A percentile compares a stretch with the other conserved stretches of the same genome.
Evolutionary conservation across 2,797 vertebrate species (phyloP).

Genomic region (Hemibagrus guttatus): DNA sequence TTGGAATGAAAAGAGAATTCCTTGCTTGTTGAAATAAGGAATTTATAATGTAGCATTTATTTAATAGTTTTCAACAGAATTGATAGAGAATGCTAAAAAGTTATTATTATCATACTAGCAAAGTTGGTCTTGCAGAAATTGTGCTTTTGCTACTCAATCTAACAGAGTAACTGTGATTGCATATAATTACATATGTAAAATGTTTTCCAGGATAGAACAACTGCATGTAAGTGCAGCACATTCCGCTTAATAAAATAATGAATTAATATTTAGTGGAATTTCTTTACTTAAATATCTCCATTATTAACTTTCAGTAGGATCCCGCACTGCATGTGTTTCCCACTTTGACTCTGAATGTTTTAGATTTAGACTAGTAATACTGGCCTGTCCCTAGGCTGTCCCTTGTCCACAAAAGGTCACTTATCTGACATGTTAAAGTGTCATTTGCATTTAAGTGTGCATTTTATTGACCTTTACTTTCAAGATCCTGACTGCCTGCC

Average conservation of each 20-base stretch:
- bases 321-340: background rate
- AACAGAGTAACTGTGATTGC: background rate
- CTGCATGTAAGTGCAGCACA: background rate
- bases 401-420: conserved; percentile 37
- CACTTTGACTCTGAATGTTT: background rate
- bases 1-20: conserved; percentile 35
- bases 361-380: background rate
- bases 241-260: too few species aligned
- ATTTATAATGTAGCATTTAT: background rate
- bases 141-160: background rate
- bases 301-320: background rate
- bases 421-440: conserved; percentile 57
- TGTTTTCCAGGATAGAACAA: background rate
- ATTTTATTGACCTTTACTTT: conserved; percentile 70
- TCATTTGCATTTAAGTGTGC: conserved; percentile 74
- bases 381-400: conserved; percentile 34
- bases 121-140: background rate
- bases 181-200: background rate
- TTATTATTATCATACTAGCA: background rate
- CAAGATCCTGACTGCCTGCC: conserved; percentile 79
- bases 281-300: background rate
- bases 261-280: background rate
- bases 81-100: background rate
- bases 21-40: conserved; percentile 24
- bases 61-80: background rate